A percentile compares a stretch with the other conserved stretches of the same genome.
Conservation (phyloP, 2,113 vertebrate species). For the Pollimyrus isidori region DNA sequence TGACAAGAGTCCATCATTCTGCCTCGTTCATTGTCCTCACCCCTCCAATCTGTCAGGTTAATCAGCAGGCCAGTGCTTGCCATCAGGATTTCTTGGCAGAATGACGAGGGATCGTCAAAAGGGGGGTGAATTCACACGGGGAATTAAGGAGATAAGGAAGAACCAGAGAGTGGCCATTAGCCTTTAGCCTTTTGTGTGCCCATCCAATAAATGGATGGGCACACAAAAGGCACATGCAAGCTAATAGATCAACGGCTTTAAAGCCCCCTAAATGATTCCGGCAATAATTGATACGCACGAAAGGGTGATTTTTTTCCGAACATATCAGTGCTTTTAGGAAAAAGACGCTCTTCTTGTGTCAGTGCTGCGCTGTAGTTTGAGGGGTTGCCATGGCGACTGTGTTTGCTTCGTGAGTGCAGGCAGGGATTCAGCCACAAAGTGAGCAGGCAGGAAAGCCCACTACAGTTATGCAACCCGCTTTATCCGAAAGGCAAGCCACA, state of each 20-base stretch:
- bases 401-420: constrained; percentile 26
- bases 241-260: constrained; percentile 2
- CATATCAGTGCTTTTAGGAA: constrained; percentile 24
- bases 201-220: not conserved
- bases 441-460: constrained; percentile 41
- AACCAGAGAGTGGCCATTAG: not conserved
- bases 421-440: constrained; percentile 21
- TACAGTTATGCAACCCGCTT: constrained; percentile 37
- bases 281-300: not conserved
- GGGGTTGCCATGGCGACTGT: constrained; percentile 42
- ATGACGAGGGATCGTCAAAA: not conserved
- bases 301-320: not conserved
- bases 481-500: constrained; percentile 32
- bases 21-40: not conserved
- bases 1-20: not conserved
- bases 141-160: constrained; percentile 14
- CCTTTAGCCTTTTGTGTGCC: not conserved
- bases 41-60: not conserved
- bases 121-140: not conserved
- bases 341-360: constrained; percentile 25
- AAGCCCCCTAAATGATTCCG: not conserved
- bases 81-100: not conserved
- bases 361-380: constrained; percentile 36
- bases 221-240: not conserved
- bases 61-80: not conserved